Percentiles rank a stretch among this genome's conserved stretches.
Conservation (phyloP, 1,140 invertebrate species). For the Drosophila triauraria region DNA sequence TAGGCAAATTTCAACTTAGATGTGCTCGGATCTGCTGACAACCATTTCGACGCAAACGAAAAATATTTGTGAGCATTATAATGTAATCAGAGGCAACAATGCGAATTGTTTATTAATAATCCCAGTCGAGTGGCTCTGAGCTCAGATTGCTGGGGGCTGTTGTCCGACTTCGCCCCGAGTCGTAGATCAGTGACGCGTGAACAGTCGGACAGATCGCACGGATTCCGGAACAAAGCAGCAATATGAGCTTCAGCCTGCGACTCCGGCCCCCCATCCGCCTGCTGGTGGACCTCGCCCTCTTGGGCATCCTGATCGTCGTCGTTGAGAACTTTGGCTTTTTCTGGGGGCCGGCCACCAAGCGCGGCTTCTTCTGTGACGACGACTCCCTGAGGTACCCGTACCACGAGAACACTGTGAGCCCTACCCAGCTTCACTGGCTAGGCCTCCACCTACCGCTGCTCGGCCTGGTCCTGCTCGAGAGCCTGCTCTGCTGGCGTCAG, state of each 20-base stretch:
- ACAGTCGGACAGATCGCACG: constrained; percentile 37
- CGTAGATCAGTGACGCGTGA: constrained; percentile 50
- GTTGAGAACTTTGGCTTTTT: constrained; percentile 30
- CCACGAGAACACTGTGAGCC: constrained; percentile 89
- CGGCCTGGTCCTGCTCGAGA: constrained; percentile 31
- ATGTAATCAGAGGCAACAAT: constrained; percentile 15
- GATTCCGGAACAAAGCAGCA: background rate
- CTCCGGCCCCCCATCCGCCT: constrained; percentile 26
- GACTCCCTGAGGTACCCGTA: constrained; percentile 95
- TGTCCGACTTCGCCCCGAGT: constrained; percentile 11
- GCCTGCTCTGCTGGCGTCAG: constrained; percentile 1
- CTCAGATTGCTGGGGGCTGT: constrained; percentile 35
- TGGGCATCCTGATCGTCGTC: constrained; percentile 37
- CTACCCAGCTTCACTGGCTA: constrained; percentile 32
- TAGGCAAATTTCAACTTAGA: background rate
- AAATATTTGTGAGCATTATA: constrained; percentile 25
- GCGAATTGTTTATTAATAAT: constrained; percentile 47
- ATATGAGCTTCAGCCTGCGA: constrained; percentile 50
- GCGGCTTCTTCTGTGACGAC: constrained; percentile 98
- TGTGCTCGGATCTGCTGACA: background rate
- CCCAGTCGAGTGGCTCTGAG: constrained; percentile 12
- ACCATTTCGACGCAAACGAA: constrained; percentile 1
- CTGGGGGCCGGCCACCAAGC: constrained; percentile 86
- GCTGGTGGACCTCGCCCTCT: constrained; percentile 37
- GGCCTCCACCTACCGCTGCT: constrained; percentile 43